These are phyloP conservation scores for Drosophila longiperda DNA, from an alignment of 2,888 invertebrate genomes.

Conservation along the genomic window DNA sequence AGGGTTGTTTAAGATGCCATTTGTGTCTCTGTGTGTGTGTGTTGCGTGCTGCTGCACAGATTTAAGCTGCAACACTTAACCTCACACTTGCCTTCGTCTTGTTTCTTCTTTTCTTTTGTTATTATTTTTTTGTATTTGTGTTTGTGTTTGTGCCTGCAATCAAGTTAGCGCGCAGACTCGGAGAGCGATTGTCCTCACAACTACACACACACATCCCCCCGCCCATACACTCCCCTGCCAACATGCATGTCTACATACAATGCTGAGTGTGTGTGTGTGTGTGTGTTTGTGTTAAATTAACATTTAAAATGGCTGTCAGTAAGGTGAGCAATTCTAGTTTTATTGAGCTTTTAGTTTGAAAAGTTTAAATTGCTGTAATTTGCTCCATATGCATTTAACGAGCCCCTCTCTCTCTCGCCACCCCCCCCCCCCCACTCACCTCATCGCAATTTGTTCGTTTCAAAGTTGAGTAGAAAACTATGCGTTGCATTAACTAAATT, in stretches of 20 bases:
- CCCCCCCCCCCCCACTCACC: background rate
- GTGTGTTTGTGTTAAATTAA: constrained; percentile 70
- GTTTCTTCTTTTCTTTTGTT: constrained; percentile 30
- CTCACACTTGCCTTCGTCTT: constrained; percentile 73
- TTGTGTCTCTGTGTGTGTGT: constrained; percentile 1
- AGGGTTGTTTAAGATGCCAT: constrained; percentile 61
- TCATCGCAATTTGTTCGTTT: background rate
- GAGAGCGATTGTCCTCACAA: constrained; percentile 55
- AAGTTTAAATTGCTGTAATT: constrained; percentile 78
- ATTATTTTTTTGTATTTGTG: background rate
- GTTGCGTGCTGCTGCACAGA: constrained; percentile 55
- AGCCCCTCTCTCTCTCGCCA: background rate
- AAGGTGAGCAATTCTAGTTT: constrained; percentile 72
- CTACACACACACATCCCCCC: background rate
- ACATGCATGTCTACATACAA: constrained; percentile 1
- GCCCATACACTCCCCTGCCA: background rate
- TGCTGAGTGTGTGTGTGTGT: constrained; percentile 9
- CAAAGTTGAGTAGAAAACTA: constrained; percentile 10
- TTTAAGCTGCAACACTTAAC: constrained; percentile 80
- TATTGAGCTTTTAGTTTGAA: constrained; percentile 81
- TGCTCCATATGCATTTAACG: constrained; percentile 43
- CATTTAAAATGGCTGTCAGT: constrained; percentile 83
- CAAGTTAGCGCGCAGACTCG: constrained; percentile 73
- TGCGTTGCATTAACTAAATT: constrained; percentile 29
- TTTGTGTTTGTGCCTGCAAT: constrained; percentile 21